A percentile compares a stretch with the other conserved stretches of the same genome.
Evolutionary conservation across 2,888 invertebrate genomes (phyloP).

Genomic region (Patella pellucida): DNA sequence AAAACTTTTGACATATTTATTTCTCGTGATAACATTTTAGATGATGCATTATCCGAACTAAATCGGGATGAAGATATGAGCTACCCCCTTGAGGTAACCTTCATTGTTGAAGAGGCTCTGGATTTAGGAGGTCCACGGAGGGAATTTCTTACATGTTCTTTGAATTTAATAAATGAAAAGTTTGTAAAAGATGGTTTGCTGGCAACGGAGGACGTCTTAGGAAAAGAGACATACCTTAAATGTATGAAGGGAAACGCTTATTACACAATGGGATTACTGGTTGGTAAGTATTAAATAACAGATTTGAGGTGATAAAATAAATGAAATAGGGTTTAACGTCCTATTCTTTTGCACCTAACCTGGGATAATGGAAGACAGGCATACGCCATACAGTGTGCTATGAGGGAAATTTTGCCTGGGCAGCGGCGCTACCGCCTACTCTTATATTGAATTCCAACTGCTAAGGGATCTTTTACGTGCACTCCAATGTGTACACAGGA

Average conservation of each 20-base stretch:
- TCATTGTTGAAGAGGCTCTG: neutral
- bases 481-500: too few relatives aligned
- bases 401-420: too few relatives aligned
- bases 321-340: too few relatives aligned
- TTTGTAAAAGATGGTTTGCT: constrained; percentile 3
- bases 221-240: constrained; percentile 3
- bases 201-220: neutral
- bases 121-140: neutral
- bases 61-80: neutral
- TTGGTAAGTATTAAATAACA: neutral
- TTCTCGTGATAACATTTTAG: neutral
- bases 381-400: too few relatives aligned
- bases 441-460: too few relatives aligned
- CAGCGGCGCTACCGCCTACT: too few relatives aligned
- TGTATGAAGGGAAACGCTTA: neutral
- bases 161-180: too few relatives aligned
- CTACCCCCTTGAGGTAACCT: neutral
- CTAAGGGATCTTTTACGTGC: too few relatives aligned
- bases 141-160: neutral
- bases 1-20: neutral
- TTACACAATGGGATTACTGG: neutral
- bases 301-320: too few relatives aligned
- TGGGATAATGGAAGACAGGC: too few relatives aligned
- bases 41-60: neutral
- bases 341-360: too few relatives aligned